Conservation (phyloP, 2,888 invertebrate species). For the Metacarcinus magister region DNA sequence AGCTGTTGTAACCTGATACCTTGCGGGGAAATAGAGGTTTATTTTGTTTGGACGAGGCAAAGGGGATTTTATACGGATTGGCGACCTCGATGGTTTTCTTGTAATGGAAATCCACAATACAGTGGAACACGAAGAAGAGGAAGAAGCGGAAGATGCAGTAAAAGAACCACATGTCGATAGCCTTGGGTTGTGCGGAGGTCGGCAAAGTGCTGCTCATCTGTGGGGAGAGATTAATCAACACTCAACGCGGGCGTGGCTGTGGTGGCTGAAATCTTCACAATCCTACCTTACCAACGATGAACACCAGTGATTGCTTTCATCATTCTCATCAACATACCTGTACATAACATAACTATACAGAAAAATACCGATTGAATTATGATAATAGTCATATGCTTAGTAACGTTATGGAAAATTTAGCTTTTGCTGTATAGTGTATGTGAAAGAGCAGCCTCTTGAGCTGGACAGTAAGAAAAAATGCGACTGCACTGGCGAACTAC, state of each 20-base stretch:
- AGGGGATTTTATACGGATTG: not conserved
- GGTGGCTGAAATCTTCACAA: too few species aligned
- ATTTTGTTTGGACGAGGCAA: not conserved
- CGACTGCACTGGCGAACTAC: not conserved
- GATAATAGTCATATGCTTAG: not conserved
- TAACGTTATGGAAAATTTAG: not conserved
- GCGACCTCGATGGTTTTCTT: not conserved
- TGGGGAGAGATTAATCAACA: not conserved
- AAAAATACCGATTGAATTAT: not conserved
- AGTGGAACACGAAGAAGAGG: conserved; percentile 71
- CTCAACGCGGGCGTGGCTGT: too few species aligned
- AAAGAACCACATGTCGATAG: conserved; percentile 73
- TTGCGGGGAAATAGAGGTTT: not conserved
- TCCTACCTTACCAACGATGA: too few species aligned
- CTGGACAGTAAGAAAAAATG: not conserved
- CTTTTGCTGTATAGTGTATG: not conserved
- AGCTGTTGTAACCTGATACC: not conserved
- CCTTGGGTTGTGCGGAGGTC: conserved; percentile 55
- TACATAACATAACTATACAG: not conserved
- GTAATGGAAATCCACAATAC: conserved; percentile 59
- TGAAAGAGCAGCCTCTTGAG: not conserved
- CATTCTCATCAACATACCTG: not conserved
- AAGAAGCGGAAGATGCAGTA: conserved; percentile 72
- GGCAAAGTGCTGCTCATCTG: conserved; percentile 69
- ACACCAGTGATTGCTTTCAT: not conserved